Base-by-base conservation (phyloP, 2,113 vertebrate species). In the Oryzias javanicus region DNA sequence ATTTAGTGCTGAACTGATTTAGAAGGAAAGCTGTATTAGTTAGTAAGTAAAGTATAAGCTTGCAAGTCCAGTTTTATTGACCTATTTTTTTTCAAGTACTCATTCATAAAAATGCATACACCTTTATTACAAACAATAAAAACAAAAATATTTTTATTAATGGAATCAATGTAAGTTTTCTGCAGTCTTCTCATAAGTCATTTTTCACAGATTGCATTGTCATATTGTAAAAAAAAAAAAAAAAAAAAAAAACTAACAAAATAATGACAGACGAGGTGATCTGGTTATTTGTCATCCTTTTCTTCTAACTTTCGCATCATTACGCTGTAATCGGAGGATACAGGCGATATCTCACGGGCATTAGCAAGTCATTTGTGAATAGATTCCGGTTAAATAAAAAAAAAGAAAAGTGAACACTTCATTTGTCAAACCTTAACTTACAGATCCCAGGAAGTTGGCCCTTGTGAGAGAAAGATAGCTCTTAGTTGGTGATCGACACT, bases 351-450 rank as follows among this genome's bases (percentile, higher is more conserved):
- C 80, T 65, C 40, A 0, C 70, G 78, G 78, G 72, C 73, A 76
- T 79, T 81, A 78, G 63, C 55, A 27, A 49, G 45, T 59, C 72
- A 17, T 62, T 35, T 35, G 35, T 35, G 35, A 12, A 35, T 35
- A 35, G 10, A 35, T 35, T 12, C 35, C 10, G 10, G 35, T 12
- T n/a, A n/a, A n/a, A n/a, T n/a, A n/a, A n/a, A 10, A 8, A 3
- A 35, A 53, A 66, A 78, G 76, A 61, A 80, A 40, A 54, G 51
- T 5, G 42, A 74, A 67, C 60, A 70, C 78, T 74, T 70, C 60
- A 85, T 85, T 84, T 81, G 64, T 86, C 82, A 85, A 77, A 68
- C 58, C 64, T 52, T 71, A 79, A 83, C 84, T 74, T 82, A 72
- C 78, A 72, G 57, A 81, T 72, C 66, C 77, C 88, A 74, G 57